Base-by-base conservation (phyloP, 2,888 invertebrate genomes). In the Arge pagana region DNA sequence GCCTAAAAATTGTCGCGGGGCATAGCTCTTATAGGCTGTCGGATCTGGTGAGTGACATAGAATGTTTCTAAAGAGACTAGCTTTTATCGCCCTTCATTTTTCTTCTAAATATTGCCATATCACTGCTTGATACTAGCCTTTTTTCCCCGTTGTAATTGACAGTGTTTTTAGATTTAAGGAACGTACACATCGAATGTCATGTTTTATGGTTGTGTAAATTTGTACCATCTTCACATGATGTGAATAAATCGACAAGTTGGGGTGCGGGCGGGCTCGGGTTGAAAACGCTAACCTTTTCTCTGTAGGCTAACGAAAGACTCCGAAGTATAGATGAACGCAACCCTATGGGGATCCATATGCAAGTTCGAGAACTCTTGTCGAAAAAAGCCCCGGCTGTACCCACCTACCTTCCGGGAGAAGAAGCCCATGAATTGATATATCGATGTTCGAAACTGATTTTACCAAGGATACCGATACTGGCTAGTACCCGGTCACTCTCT, bases 201-300 rank as follows among this genome's bases (percentile, higher is more conserved):
- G 5, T 33, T 15, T 19, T 43, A 40, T 3, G 3, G 21, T 26
- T 24, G 16, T 28, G 28, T 28, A 39, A 28, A 35, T 45, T 45
- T 45, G 45, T 45, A 45, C 24, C 33, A 45, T 33, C 23, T 45
- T 23, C 8, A 45, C 21, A 45, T 33, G 45, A 53, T 53, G 52
- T 61, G 37, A 60, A 61, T 60, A 61, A 61, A 61, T 61, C 52
- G 55, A 43, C 50, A 54, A 59, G 58, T 53, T 50, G 35, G 16
- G 51, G 60, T 58, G 53, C 28, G 57, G 33, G 35, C 23, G 54
- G 59, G 54, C n/a, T 8, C 4, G 13, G 26, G 26, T 15, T 3
- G 13, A 4, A 11, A 21, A 21, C 13, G 58, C 56, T 60, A 60
- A 61, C 56, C 21, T 58, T 56, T 53, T 59, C 36, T 42, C 56